Evolutionary conservation across 2,888 invertebrate species (phyloP).

Genomic region (Zaprionus lineosus): DNA sequence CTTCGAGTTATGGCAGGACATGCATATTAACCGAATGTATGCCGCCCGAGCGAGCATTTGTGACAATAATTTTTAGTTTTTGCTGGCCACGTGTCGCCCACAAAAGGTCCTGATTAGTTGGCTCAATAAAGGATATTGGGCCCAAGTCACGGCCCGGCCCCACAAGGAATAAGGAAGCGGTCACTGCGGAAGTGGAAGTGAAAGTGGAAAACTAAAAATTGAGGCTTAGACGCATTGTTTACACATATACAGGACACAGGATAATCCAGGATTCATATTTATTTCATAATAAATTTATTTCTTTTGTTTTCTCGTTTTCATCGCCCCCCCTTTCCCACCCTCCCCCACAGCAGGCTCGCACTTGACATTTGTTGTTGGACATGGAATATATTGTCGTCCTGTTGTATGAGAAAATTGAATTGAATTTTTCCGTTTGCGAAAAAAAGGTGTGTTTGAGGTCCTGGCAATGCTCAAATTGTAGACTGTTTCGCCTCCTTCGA

Average conservation of each 20-base stretch:
- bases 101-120: constrained; percentile 77
- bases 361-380: too few relatives aligned
- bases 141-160: background rate
- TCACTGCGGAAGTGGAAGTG: constrained; percentile 1
- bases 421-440: too few relatives aligned
- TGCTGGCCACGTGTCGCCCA: constrained; percentile 66
- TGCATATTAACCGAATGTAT: constrained; percentile 23
- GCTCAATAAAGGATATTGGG: constrained; percentile 41
- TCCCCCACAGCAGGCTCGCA: too few relatives aligned
- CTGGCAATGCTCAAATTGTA: background rate
- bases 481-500: constrained; percentile 4
- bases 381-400: too few relatives aligned
- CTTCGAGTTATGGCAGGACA: constrained; percentile 30
- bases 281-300: too few relatives aligned
- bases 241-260: too few relatives aligned
- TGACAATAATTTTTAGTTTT: constrained; percentile 56
- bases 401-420: too few relatives aligned
- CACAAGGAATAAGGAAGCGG: constrained; percentile 24
- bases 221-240: too few relatives aligned
- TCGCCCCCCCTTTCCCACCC: too few relatives aligned
- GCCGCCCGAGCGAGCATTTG: constrained; percentile 49
- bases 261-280: too few relatives aligned
- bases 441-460: too few relatives aligned
- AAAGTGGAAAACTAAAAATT: background rate
- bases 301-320: too few relatives aligned